phyloP scores from a whole-genome alignment of 2,888 invertebrate genomes.

The Tridacna crocea region DNA sequence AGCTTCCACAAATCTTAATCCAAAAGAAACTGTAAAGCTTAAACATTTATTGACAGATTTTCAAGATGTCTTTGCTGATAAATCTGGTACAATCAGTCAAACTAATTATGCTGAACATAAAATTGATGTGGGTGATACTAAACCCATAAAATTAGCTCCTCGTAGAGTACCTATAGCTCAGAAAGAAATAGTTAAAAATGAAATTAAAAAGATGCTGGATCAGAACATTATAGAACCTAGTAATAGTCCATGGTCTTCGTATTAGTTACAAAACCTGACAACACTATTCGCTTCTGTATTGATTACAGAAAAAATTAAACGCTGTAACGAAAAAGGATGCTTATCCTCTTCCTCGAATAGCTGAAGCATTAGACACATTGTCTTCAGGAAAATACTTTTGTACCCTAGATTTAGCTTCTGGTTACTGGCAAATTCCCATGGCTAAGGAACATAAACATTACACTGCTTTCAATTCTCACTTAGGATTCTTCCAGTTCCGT shows the following conservation, averaged over 20 bases:
- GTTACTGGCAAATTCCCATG: slow-evolving; percentile 3
- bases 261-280: neutral
- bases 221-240: neutral
- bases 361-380: neutral
- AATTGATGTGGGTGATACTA: neutral
- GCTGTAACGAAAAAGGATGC: slow-evolving; percentile 27
- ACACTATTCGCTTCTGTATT: neutral
- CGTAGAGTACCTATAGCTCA: slow-evolving; percentile 1
- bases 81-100: neutral
- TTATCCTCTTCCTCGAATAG: neutral
- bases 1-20: neutral
- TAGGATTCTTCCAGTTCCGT: slow-evolving; percentile 15
- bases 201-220: slow-evolving; percentile 1
- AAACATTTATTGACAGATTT: neutral
- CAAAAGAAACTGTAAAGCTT: neutral
- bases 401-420: neutral
- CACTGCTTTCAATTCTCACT: slow-evolving; percentile 20
- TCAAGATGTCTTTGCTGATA: slow-evolving; percentile 3
- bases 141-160: neutral
- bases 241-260: neutral
- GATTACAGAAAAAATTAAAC: slow-evolving; percentile 30
- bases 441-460: neutral
- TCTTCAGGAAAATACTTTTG: neutral
- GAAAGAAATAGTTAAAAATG: neutral
- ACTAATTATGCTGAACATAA: slow-evolving; percentile 3